Conservation (phyloP, 1,140 invertebrate genomes). For the Lepidurus couesii region DNA sequence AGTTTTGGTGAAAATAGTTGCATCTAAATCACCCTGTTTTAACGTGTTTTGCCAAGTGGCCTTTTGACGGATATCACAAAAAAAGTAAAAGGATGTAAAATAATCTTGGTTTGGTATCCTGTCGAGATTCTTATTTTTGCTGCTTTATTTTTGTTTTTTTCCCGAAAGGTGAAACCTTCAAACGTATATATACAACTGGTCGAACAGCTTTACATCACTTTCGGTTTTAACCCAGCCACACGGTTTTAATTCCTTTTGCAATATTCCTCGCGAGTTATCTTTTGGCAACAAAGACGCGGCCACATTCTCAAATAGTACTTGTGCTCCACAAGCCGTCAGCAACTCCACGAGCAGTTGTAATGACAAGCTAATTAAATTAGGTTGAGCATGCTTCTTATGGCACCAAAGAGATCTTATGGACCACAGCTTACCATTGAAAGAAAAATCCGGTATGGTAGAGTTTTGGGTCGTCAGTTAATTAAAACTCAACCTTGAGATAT, state of each 20-base stretch:
- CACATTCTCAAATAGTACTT: neutral
- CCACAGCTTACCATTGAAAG: too few species aligned
- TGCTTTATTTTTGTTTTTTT: neutral
- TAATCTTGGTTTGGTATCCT: slow-evolving; percentile 18
- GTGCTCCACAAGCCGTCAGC: neutral
- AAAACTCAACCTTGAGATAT: too few species aligned
- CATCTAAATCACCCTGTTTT: too few species aligned
- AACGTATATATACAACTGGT: neutral
- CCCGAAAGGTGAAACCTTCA: neutral
- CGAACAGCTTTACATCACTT: slow-evolving; percentile 22
- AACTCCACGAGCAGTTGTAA: too few species aligned
- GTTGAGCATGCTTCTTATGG: too few species aligned
- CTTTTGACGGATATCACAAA: neutral
- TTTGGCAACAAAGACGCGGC: neutral
- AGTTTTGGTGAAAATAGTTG: too few species aligned
- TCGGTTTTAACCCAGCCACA: neutral
- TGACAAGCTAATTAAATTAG: too few species aligned
- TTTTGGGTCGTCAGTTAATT: too few species aligned
- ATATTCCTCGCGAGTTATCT: neutral
- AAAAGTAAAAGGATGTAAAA: neutral
- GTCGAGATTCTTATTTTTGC: neutral
- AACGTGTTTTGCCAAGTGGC: neutral
- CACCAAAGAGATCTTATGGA: too few species aligned
- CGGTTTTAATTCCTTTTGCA: neutral
- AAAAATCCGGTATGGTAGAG: too few species aligned